A percentile compares a stretch with the other conserved stretches of the same genome.
phyloP scores from a whole-genome alignment of 1,140 invertebrate genomes.

The Drosophila pectinifera region DNA sequence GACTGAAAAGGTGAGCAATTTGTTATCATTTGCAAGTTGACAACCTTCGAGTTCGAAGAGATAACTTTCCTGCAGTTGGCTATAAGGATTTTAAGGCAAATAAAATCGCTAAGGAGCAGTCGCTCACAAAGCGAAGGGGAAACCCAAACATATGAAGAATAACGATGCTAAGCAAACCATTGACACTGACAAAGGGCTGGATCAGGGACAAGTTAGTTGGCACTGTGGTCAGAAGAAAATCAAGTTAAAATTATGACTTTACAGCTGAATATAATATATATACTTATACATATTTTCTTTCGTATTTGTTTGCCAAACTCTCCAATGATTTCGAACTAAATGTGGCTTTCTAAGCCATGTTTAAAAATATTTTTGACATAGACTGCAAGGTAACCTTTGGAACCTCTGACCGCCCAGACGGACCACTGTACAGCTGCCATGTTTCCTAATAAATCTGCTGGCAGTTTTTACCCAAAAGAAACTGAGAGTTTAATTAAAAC shows the following conservation, averaged over 20 bases:
- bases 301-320: too few species aligned
- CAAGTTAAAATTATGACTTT: too few species aligned
- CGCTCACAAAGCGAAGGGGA: neutral
- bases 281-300: too few species aligned
- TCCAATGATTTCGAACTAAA: too few species aligned
- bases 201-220: neutral
- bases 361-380: neutral
- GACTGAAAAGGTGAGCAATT: too few species aligned
- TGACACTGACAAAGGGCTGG: slow-evolving; percentile 7
- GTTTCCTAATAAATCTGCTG: slow-evolving; percentile 12
- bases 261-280: too few species aligned
- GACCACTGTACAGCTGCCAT: slow-evolving; percentile 7
- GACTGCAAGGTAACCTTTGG: neutral
- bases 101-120: neutral
- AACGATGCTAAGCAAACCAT: slow-evolving; percentile 4
- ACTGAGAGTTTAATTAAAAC: slow-evolving; percentile 20
- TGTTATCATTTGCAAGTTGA: neutral
- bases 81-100: neutral
- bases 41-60: neutral
- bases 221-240: neutral
- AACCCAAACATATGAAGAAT: slow-evolving; percentile 3
- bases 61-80: too few species aligned
- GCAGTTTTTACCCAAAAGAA: slow-evolving; percentile 14
- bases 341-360: neutral
- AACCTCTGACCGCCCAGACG: neutral